phyloP scores from a whole-genome alignment of 2,113 vertebrate genomes.

The Myodes glareolus region DNA sequence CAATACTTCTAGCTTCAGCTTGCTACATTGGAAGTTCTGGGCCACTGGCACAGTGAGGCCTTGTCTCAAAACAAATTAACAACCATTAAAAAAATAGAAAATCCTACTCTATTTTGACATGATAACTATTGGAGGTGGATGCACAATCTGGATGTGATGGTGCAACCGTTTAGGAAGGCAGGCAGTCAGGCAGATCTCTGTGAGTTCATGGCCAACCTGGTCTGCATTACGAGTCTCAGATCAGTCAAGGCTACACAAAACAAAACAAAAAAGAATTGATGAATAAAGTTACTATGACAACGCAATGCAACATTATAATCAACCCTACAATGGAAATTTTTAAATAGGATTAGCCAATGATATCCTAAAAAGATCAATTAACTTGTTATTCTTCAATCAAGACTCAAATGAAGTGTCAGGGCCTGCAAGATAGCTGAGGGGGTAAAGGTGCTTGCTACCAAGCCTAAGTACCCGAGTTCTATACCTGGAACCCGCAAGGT shows the following conservation, averaged over 20 bases:
- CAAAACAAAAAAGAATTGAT: background rate
- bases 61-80: background rate
- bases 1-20: background rate
- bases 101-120: background rate
- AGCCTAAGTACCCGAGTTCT: background rate
- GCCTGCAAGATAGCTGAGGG: background rate
- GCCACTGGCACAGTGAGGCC: background rate
- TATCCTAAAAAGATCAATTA: constrained; percentile 35
- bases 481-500: background rate
- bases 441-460: background rate
- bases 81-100: background rate
- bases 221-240: background rate
- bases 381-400: constrained; percentile 30
- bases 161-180: background rate
- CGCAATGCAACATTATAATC: background rate
- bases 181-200: background rate
- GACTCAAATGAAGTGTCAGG: constrained; percentile 36
- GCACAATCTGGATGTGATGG: background rate
- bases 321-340: background rate
- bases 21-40: background rate
- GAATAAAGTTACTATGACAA: constrained; percentile 40
- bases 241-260: background rate
- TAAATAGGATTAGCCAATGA: background rate
- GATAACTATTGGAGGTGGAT: background rate
- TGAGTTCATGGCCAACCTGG: background rate